phyloP scores from a whole-genome alignment of 2,113 vertebrate species.

The Podilymbus podiceps region DNA sequence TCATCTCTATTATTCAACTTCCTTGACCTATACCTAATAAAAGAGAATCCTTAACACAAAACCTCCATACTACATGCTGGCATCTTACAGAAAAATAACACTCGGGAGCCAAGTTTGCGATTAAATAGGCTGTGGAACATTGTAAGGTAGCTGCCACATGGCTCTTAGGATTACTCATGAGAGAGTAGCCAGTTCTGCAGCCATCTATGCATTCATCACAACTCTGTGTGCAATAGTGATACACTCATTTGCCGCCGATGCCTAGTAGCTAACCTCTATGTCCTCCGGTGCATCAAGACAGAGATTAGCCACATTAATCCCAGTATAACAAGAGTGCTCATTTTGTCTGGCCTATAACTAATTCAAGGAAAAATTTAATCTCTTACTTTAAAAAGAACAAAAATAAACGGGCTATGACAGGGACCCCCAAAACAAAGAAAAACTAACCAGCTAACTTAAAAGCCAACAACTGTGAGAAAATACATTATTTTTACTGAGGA shows the following conservation, averaged over 20 bases:
- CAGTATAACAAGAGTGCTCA: neutral
- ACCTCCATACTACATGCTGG: too few relatives aligned
- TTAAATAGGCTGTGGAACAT: neutral
- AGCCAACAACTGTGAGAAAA: neutral
- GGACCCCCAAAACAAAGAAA: neutral
- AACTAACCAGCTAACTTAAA: neutral
- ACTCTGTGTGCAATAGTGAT: neutral
- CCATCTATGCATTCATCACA: fast-evolving
- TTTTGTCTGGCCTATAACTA: neutral
- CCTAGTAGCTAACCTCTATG: neutral
- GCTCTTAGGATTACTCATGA: neutral
- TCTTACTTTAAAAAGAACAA: neutral
- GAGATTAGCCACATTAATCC: neutral
- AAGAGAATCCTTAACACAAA: neutral
- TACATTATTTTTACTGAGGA: neutral
- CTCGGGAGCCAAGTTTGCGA: neutral
- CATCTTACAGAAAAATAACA: neutral
- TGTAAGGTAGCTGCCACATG: fast-evolving
- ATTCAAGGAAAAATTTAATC: neutral
- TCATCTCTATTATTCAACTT: neutral
- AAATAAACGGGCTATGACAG: neutral
- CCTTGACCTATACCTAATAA: neutral
- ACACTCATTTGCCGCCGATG: neutral
- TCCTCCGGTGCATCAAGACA: neutral
- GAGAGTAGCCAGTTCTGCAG: neutral